Evolutionary conservation across 1,140 invertebrate species (phyloP).

Genomic region (Trichonephila inaurata): DNA sequence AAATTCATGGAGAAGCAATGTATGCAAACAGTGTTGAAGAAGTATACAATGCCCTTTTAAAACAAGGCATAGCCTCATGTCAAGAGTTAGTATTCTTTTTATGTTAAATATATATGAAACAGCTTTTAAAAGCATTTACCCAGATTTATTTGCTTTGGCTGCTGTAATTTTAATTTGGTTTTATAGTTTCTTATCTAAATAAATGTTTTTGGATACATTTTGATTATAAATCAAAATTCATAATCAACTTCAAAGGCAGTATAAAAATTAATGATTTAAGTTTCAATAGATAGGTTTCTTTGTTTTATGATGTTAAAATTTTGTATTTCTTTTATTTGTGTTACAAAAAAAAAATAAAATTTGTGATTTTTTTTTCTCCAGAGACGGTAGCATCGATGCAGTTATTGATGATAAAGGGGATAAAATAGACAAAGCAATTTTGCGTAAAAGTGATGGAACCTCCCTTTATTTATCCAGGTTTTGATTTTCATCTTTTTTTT

Average conservation of each 20-base stretch:
- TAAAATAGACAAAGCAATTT: constrained; percentile 82
- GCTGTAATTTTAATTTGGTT: too few relatives aligned
- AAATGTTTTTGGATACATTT: too few relatives aligned
- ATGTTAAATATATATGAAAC: too few relatives aligned
- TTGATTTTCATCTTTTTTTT: not conserved
- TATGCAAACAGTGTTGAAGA: constrained; percentile 85
- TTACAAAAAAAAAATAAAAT: not conserved
- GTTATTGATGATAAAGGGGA: constrained; percentile 81
- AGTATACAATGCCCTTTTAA: constrained; percentile 81
- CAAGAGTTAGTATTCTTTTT: constrained; percentile 40
- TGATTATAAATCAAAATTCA: too few relatives aligned
- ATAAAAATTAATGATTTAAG: too few relatives aligned
- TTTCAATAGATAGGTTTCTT: too few relatives aligned
- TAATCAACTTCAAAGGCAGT: too few relatives aligned
- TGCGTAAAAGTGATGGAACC: constrained; percentile 95
- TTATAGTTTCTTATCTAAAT: too few relatives aligned
- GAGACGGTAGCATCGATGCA: constrained; percentile 51
- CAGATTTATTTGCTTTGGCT: too few relatives aligned
- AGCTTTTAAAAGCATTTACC: too few relatives aligned
- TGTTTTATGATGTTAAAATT: too few relatives aligned
- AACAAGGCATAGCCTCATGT: constrained; percentile 8
- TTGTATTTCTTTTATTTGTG: too few relatives aligned
- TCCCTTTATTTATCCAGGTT: constrained; percentile 93
- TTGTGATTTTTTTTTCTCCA: not conserved
- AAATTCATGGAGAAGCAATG: constrained; percentile 94